Evolutionary conservation across 2,888 invertebrate genomes (phyloP).

Genomic region (Thalpophila matura): DNA sequence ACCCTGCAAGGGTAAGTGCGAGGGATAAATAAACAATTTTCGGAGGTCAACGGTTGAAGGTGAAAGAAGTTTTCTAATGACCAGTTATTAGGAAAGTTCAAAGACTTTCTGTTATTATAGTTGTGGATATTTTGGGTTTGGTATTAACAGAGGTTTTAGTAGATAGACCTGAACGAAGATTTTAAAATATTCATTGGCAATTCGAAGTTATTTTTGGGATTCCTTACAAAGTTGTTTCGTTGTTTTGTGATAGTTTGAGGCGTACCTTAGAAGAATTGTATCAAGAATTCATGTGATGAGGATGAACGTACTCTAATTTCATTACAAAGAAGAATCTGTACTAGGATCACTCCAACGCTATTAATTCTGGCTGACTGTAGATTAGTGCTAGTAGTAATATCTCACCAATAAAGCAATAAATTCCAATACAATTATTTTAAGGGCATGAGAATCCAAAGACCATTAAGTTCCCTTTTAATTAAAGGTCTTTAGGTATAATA

Average conservation of each 20-base stretch:
- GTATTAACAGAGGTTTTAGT: conserved; percentile 12
- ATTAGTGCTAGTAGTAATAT: background rate
- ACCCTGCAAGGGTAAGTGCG: conserved; percentile 36
- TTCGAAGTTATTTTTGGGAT: conserved; percentile 23
- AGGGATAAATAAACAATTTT: conserved; percentile 36
- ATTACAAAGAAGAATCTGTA: background rate
- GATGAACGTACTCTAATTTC: background rate
- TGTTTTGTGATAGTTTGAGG: background rate
- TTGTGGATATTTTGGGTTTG: background rate
- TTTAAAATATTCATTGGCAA: conserved; percentile 12
- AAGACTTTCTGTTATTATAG: background rate
- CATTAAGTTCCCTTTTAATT: conserved; percentile 40
- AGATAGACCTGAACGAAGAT: background rate
- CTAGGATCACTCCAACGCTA: background rate
- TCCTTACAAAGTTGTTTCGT: conserved; percentile 3
- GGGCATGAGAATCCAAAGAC: conserved; percentile 37
- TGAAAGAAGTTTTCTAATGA: conserved; percentile 9
- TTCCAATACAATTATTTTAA: conserved; percentile 6
- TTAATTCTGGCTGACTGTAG: too few species aligned
- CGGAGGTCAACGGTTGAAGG: conserved; percentile 27
- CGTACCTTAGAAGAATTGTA: too few species aligned
- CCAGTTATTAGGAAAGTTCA: conserved; percentile 20
- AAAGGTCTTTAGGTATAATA: conserved; percentile 53
- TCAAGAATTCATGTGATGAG: too few species aligned
- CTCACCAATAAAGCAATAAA: conserved; percentile 9